These are phyloP conservation scores for Benthosema pterotum DNA, from an alignment of 2,797 vertebrate genomes.

Conservation along the genomic window DNA sequence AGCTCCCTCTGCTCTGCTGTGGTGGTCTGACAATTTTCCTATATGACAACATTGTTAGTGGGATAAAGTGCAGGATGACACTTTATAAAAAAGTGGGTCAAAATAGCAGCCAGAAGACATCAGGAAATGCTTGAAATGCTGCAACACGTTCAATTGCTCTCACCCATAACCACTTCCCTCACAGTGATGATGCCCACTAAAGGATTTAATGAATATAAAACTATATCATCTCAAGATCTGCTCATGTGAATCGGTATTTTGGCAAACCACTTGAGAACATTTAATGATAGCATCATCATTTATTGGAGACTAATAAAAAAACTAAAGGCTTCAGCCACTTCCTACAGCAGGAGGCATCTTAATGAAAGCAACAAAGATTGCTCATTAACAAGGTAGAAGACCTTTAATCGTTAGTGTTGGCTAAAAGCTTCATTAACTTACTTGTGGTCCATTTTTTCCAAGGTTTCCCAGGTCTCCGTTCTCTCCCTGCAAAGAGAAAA, in stretches of 20 bases:
- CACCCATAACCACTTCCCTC: not conserved
- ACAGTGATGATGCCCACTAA: not conserved
- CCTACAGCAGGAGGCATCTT: constrained; percentile 9
- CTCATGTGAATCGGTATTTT: not conserved
- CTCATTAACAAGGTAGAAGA: constrained; percentile 15
- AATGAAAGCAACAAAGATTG: constrained; percentile 13
- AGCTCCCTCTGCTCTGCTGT: constrained; percentile 15
- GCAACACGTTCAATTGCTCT: constrained; percentile 7
- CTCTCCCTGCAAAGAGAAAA: constrained; percentile 88
- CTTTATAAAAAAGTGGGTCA: constrained; percentile 43
- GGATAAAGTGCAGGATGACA: constrained; percentile 9
- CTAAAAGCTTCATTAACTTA: constrained; percentile 73
- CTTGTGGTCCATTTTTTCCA: constrained; percentile 90
- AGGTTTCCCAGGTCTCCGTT: constrained; percentile 87
- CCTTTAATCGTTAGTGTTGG: constrained; percentile 1
- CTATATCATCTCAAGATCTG: constrained; percentile 1
- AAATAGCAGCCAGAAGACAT: constrained; percentile 24
- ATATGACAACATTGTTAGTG: constrained; percentile 29
- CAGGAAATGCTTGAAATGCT: constrained; percentile 11
- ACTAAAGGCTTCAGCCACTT: not conserved
- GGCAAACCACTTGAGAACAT: constrained; percentile 13
- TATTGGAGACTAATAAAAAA: constrained; percentile 24
- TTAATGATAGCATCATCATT: constrained; percentile 6
- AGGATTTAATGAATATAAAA: constrained; percentile 4
- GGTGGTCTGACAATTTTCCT: constrained; percentile 22